Base-by-base conservation (phyloP, 2,888 invertebrate genomes). In the Sepioteuthis lessoniana region DNA sequence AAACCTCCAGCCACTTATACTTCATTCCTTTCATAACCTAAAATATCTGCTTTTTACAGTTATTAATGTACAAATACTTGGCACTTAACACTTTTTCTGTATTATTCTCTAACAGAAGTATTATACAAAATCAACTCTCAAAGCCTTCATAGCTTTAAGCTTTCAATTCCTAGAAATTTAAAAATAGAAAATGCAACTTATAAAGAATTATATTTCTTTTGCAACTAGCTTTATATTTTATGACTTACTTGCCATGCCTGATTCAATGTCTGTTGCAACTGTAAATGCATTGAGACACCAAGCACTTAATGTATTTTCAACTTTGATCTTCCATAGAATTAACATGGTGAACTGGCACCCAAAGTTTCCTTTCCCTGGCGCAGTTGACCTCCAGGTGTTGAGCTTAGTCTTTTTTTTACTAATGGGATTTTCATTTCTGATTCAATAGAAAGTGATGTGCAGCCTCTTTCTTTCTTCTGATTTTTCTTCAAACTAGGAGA, bases 271-370 rank as follows among this genome's bases (percentile, higher is more conserved):
- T 76, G n/a, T 13, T 16, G 76, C 76, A 35, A 76, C n/a, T 13
- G 10, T 76, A 76, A 76, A 76, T 76, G 76, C 35, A 76, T 76
- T 76, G 76, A 76, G 76, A 76, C 76, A 76, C n/a, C 76, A 35
- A 76, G 76, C 76, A 76, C 76, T 76, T 76, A 76, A 76, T 76
- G 76, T n/a, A 76, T 76, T 76, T 76, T 35, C 35, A 76, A n/a
- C 76, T 76, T 76, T 76, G 76, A 76, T 76, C 76, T 76, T n/a
- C 35, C 76, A 76, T 76, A 76, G 76, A n/a, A 76, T n/a, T 76
- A 76, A 35, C 35, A 35, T 76, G 76, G n/a, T 76, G n/a, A 76
- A 76, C 76, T 76, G 76, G n/a, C n/a, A 16, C 76, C 35, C 76
- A 76, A 76, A n/a, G 76, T 76, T 76, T 76, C 76, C 76, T 35